Conservation (phyloP, 2,888 invertebrate genomes). For the Galerucella nymphaeae region DNA sequence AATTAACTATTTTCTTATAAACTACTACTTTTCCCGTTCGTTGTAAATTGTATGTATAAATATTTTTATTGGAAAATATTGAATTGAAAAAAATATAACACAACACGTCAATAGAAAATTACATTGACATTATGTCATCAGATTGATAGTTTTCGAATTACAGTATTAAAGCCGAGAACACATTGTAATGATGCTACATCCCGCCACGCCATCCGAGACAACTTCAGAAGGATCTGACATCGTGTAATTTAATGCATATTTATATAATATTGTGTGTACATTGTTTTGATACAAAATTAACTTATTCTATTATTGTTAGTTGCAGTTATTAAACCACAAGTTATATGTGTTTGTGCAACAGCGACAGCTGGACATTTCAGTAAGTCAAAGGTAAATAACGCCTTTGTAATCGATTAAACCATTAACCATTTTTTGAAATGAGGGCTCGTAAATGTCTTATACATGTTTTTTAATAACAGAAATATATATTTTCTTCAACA, state of each 20-base stretch:
- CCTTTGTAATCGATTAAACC: neutral
- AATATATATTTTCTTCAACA: neutral
- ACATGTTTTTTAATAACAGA: neutral
- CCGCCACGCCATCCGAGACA: too few relatives aligned
- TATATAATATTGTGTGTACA: too few relatives aligned
- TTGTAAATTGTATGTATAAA: neutral
- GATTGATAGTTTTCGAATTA: too few relatives aligned
- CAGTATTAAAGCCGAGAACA: too few relatives aligned
- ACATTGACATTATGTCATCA: neutral
- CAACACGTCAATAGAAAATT: neutral
- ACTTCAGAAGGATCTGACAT: too few relatives aligned
- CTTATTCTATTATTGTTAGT: neutral
- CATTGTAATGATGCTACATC: too few relatives aligned
- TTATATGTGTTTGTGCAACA: neutral
- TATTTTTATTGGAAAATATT: neutral
- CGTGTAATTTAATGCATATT: too few relatives aligned
- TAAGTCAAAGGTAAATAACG: neutral
- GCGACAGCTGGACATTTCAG: constrained; percentile 1
- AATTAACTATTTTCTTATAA: neutral
- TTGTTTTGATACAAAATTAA: too few relatives aligned
- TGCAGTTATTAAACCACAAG: neutral
- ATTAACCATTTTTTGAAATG: constrained; percentile 1
- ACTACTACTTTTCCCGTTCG: neutral
- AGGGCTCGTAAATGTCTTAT: neutral
- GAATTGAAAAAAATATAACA: neutral